Evolutionary conservation across 30 jellyfish, hydroid and myxozoan genomes (phyloP), one percentile per base, ranked within the genome.

Genomic region (Chironex yamaguchii): DNA sequence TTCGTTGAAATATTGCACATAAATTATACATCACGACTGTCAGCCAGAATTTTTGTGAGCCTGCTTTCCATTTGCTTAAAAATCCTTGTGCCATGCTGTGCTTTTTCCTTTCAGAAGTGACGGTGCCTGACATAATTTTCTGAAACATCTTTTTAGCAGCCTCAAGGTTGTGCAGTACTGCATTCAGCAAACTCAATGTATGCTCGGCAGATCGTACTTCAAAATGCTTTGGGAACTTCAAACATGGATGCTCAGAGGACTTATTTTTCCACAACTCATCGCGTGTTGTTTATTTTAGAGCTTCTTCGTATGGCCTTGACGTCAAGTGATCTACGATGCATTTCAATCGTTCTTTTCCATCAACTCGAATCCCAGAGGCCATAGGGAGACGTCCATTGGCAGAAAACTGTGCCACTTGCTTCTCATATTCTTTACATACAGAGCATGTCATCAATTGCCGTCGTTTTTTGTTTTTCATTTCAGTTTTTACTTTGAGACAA

Each of bases 391-490:
- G 72, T 42, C 58, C 58, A 42, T 42, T 42, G 17, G 58, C 58
- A 42, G 58, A 42, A 6, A 42, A 17, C 58, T 42, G 58, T 42
- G 58, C 36, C 32, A 62, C 82, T 36, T 78, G 90, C 17, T 52
- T 52, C 83, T 51, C 73, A 67, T 58, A 42, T 62, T 62, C 79
- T 34, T 80, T 62, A 80, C 91, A 62, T 34, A 64, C 49, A 69
- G 62, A 69, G 79, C 91, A 81, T 81, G 85, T 81, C 91, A 49
- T 81, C 81, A 81, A 70, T 22, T 81, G 83, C 75, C 91, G 85
- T 22, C 85, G 76, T 20, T 81, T 62, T 69, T 49, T 81, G 77
- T 81, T 71, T 81, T 81, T 81, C 91, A 81, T 65, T 80, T 65
- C 91, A 53, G 91, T 80, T 23, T 80, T 69, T 53, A 80, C 62